phyloP scores from a whole-genome alignment of 2,888 invertebrate species.

The Bruchidius siliquastri region DNA sequence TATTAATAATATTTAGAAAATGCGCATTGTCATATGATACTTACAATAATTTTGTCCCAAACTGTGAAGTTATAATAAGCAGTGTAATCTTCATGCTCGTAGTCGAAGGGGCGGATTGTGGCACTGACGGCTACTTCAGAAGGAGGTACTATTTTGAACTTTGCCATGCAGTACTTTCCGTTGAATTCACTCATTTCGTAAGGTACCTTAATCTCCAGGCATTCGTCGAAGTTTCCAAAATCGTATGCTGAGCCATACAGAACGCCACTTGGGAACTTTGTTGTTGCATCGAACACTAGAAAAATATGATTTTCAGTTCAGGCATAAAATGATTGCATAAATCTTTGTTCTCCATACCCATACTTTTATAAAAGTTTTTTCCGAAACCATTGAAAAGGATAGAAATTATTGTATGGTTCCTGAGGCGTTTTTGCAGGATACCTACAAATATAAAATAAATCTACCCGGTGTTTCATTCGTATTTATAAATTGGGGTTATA shows the following conservation, averaged over 20 bases:
- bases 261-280: constrained; percentile 63
- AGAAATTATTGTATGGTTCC: too few relatives aligned
- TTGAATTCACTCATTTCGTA: constrained; percentile 39
- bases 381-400: too few relatives aligned
- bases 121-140: constrained; percentile 7
- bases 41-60: constrained; percentile 30
- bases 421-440: too few relatives aligned
- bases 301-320: constrained; percentile 12
- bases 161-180: constrained; percentile 63
- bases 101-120: neutral
- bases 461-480: too few relatives aligned
- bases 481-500: too few relatives aligned
- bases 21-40: constrained; percentile 1
- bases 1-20: too few relatives aligned
- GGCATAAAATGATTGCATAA: neutral
- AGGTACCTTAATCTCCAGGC: constrained; percentile 45
- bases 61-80: constrained; percentile 22
- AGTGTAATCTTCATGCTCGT: neutral
- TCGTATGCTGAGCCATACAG: constrained; percentile 63
- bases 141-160: constrained; percentile 44
- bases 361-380: too few relatives aligned
- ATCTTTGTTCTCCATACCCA: too few relatives aligned
- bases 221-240: constrained; percentile 69
- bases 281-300: constrained; percentile 67
- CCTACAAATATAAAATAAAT: too few relatives aligned